These are phyloP conservation scores for Drosophila rhopaloa DNA, from an alignment of 1,140 invertebrate genomes.

Conservation along the genomic window DNA sequence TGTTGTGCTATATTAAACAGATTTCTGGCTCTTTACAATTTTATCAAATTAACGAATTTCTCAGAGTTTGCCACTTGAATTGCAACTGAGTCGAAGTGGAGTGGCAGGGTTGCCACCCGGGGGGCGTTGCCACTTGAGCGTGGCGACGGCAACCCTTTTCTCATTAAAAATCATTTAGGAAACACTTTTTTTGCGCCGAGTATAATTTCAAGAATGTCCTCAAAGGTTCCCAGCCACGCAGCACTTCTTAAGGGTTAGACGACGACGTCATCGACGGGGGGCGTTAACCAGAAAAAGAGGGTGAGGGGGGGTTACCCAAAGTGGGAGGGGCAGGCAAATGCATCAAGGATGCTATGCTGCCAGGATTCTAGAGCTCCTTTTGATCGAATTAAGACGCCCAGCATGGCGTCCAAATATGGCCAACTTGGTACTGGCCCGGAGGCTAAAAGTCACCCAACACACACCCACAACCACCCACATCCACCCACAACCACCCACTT, in stretches of 20 bases:
- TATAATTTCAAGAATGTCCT: constrained; percentile 54
- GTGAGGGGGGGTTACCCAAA: neutral
- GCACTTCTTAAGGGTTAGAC: constrained; percentile 53
- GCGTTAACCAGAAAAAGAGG: constrained; percentile 28
- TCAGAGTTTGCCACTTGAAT: constrained; percentile 17
- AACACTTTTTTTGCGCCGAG: constrained; percentile 57
- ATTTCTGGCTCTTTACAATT: no score
- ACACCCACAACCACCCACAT: neutral
- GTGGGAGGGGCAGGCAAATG: constrained; percentile 9
- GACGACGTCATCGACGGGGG: constrained; percentile 39
- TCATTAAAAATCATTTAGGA: constrained; percentile 77
- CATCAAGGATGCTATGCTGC: constrained; percentile 7
- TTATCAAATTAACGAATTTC: neutral
- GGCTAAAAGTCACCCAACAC: neutral
- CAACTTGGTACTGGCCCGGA: constrained; percentile 57
- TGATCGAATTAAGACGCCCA: constrained; percentile 73
- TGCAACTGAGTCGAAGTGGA: constrained; percentile 32
- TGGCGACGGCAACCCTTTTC: constrained; percentile 38
- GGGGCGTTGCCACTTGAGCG: constrained; percentile 27
- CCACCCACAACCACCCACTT: constrained; percentile 2
- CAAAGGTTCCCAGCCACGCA: constrained; percentile 16
- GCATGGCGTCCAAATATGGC: constrained; percentile 82
- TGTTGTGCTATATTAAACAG: no score
- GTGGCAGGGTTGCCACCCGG: constrained; percentile 18
- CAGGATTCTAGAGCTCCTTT: constrained; percentile 43